Evolutionary conservation across 2,797 vertebrate species (phyloP).

Genomic region (Thamnophis elegans): DNA sequence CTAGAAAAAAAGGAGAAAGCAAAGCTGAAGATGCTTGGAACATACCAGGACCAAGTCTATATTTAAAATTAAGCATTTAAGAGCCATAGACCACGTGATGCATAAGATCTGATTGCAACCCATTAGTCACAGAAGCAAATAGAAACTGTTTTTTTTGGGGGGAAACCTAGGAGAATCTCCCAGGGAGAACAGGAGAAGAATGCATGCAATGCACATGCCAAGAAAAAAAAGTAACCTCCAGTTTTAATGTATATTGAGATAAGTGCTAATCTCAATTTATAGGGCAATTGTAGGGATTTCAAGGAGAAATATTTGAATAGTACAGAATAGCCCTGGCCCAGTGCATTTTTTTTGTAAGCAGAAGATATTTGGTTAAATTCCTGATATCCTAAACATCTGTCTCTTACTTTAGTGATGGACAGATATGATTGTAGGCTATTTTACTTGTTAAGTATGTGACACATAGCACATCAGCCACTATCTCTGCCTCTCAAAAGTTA

Average conservation of each 20-base stretch:
- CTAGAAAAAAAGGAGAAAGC: neutral
- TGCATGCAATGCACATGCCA: neutral
- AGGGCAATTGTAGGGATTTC: neutral
- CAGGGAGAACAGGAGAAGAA: neutral
- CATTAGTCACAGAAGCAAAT: constrained; percentile 5
- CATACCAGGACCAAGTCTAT: neutral
- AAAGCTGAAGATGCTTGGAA: constrained; percentile 17
- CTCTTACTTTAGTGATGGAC: neutral
- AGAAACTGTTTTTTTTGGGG: neutral
- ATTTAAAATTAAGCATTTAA: constrained; percentile 19
- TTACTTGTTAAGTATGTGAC: neutral
- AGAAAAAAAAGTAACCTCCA: neutral
- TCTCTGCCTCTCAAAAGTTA: neutral
- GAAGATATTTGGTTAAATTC: neutral
- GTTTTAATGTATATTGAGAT: neutral
- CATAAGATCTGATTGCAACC: constrained; percentile 27
- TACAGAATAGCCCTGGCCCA: neutral
- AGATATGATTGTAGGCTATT: neutral
- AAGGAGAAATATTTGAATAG: neutral
- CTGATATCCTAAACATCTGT: neutral
- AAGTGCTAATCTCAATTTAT: neutral
- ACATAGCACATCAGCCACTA: neutral
- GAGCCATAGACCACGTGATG: neutral
- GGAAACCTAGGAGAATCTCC: neutral
- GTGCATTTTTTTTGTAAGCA: neutral